Conservation (phyloP, 2,888 invertebrate species). For the Eilema caniola region DNA sequence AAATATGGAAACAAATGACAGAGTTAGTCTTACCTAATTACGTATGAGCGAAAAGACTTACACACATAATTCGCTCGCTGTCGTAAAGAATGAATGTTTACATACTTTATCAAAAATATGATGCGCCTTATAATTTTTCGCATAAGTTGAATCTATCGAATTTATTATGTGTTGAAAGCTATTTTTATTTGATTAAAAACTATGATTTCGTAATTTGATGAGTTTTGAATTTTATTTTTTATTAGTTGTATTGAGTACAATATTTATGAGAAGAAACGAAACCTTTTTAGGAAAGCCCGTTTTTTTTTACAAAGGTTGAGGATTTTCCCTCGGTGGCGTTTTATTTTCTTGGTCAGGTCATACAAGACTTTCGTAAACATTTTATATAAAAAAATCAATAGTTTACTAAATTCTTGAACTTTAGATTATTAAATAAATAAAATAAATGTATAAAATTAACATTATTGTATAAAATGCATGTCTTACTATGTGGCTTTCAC, state of each 20-base stretch:
- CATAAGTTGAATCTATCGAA: conserved; percentile 48
- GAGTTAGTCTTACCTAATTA: neutral
- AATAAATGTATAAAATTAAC: conserved; percentile 19
- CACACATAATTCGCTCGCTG: neutral
- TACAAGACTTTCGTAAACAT: conserved; percentile 1
- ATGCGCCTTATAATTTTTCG: conserved; percentile 13
- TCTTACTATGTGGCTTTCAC: conserved; percentile 34
- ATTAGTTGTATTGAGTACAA: neutral
- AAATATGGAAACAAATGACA: neutral
- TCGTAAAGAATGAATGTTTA: neutral
- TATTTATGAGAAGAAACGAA: neutral
- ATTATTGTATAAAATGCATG: conserved; percentile 21
- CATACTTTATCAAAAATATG: neutral
- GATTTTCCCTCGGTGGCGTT: neutral
- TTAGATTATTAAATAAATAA: neutral
- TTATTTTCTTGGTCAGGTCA: conserved; percentile 9
- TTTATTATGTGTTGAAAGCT: conserved; percentile 47
- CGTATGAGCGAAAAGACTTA: neutral
- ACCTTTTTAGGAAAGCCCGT: neutral
- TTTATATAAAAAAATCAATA: neutral
- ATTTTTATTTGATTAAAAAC: conserved; percentile 51
- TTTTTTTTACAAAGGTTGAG: neutral
- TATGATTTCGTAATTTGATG: conserved; percentile 47
- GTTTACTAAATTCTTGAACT: neutral
- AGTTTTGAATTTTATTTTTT: conserved; percentile 52